Base-by-base conservation (phyloP, 1,140 invertebrate species). In the Leptoteleia sp. region DNA sequence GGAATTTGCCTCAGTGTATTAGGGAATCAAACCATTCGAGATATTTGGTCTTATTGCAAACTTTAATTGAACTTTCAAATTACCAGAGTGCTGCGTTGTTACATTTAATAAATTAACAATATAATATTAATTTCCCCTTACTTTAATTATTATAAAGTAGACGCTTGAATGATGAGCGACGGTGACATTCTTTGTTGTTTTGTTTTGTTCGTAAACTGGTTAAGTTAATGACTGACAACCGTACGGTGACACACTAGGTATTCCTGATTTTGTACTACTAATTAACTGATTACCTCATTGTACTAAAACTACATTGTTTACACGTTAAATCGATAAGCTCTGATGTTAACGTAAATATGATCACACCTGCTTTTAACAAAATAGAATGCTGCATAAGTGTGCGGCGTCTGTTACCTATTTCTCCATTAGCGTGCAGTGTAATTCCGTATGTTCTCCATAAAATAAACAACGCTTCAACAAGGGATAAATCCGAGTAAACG, bases 201-300 rank as follows among this genome's bases (percentile, higher is more conserved):
- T 47, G 48, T 55, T 62, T 45, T 54, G 38, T 47, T 15, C 19
- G 47, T 11, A 47, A 68, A 38, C 55, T 70, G 45, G 54, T 71
- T 42, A 57, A 19, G 42, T 7, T 57, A 73, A 73, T 73, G 50
- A 16, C 12, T 65, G 70, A 64, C 70, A 73, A 73, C 50, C 27
- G 33, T 54, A 29, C 40, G 13, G 9, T 15, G 15, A 55, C 19
- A 29, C 12, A 35, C 9, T 48, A 29, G 22, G 8, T 57, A 64
- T 40, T 40, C 11, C 59, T 48, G 52, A 65, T 73, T 73, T 73
- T 64, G 42, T 50, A 73, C 42, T 29, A 55, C 59, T 64, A 64
- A 73, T 65, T 73, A 73, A 64, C 42, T 64, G 70, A 73, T 73
- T 73, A 65, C 59, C 48, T 50, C 42, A 65, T 57, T 65, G 42